phyloP scores from a whole-genome alignment of 1,140 invertebrate species.

The Euura lappo region DNA sequence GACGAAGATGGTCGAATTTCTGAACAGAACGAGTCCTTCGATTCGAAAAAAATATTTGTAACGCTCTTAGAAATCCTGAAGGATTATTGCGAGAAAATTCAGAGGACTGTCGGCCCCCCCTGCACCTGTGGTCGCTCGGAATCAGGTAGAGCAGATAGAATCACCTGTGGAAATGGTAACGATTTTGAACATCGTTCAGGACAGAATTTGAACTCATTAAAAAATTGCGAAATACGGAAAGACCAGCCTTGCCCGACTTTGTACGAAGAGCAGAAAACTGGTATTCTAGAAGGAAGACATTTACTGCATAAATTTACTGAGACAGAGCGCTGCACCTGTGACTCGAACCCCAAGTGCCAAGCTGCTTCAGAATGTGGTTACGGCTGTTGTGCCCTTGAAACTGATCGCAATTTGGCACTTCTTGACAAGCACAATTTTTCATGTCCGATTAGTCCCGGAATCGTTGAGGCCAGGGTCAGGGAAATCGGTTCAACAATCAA shows the following conservation, averaged over 20 bases:
- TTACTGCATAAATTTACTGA: conserved; percentile 3
- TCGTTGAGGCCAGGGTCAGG: not conserved
- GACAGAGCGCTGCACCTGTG: not conserved
- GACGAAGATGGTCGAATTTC: not conserved
- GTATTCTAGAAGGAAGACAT: not conserved
- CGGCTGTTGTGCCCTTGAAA: not conserved
- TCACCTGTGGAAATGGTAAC: not conserved
- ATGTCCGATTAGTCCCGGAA: not conserved
- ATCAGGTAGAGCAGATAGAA: not conserved
- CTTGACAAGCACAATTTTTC: not conserved
- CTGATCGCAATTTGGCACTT: not conserved
- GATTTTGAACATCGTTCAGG: not conserved
- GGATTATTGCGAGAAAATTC: not conserved
- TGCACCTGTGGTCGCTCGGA: not conserved
- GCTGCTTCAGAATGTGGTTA: not conserved
- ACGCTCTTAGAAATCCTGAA: not conserved
- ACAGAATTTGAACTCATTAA: too few relatives aligned
- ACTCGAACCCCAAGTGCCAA: not conserved
- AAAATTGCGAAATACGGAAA: too few relatives aligned
- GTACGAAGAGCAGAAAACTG: not conserved
- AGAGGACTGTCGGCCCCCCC: not conserved
- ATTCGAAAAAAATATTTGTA: not conserved
- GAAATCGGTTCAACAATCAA: not conserved
- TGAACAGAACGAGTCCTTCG: not conserved
- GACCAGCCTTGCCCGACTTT: not conserved